These are phyloP conservation scores for Condylostylus longicornis DNA, from an alignment of 1,140 invertebrate species.

Conservation along the genomic window DNA sequence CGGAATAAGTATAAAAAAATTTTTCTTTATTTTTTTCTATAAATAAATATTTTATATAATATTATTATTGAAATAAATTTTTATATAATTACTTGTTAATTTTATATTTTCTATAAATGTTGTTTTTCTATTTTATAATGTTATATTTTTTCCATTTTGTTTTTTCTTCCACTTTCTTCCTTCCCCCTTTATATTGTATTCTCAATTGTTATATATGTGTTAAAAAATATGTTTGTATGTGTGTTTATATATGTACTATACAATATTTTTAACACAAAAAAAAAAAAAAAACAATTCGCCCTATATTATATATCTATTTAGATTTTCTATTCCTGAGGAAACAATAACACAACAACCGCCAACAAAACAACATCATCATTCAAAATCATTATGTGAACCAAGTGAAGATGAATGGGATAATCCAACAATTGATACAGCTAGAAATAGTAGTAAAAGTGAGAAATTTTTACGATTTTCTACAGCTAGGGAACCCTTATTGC, in stretches of 20 bases:
- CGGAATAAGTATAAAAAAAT: too few relatives aligned
- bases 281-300: background rate
- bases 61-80: background rate
- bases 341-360: conserved; percentile 20
- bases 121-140: background rate
- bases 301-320: conserved; percentile 10
- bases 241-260: background rate
- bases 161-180: background rate
- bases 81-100: background rate
- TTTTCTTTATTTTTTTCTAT: background rate
- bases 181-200: background rate
- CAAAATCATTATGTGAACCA: conserved; percentile 28
- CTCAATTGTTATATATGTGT: background rate
- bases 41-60: background rate
- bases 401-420: conserved; percentile 24
- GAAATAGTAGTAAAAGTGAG: conserved; percentile 4
- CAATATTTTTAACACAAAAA: conserved; percentile 10
- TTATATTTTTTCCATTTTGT: background rate
- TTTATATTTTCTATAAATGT: background rate
- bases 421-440: conserved; percentile 12
- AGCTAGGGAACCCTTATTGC: conserved; percentile 23
- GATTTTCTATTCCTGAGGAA: conserved; percentile 32
- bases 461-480: conserved; percentile 9
- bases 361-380: conserved; percentile 27
- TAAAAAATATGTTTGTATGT: background rate